Conservation (phyloP, 2,113 vertebrate genomes). For the Abramis brama region DNA sequence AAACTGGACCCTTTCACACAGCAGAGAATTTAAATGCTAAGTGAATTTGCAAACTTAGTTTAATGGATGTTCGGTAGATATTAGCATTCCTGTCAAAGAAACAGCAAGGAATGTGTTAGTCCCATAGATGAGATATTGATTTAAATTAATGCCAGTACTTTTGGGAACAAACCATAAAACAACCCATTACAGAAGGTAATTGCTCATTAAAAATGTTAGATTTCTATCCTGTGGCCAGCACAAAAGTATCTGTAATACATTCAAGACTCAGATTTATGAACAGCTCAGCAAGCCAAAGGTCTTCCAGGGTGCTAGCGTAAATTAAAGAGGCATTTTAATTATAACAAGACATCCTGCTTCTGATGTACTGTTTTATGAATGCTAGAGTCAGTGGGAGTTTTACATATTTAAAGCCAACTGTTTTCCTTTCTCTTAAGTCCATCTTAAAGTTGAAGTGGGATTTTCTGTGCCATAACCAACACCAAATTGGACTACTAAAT, state of each 20-base stretch:
- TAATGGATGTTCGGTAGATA: constrained; percentile 38
- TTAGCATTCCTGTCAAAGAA: constrained; percentile 52
- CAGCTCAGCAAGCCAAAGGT: constrained; percentile 52
- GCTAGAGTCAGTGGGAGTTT: not conserved
- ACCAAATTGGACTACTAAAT: not conserved
- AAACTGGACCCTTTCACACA: constrained; percentile 51
- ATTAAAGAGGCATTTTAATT: constrained; percentile 29
- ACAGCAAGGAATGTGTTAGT: constrained; percentile 49
- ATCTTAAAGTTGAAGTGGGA: not conserved
- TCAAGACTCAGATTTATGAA: constrained; percentile 66
- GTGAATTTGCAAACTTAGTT: constrained; percentile 47
- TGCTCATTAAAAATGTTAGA: constrained; percentile 72
- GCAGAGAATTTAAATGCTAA: constrained; percentile 41
- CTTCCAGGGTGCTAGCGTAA: constrained; percentile 45
- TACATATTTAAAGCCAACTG: not conserved
- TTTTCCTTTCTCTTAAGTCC: not conserved
- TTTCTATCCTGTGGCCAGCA: constrained; percentile 63
- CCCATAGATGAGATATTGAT: constrained; percentile 66
- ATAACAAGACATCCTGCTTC: not conserved
- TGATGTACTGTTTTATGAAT: constrained; percentile 17
- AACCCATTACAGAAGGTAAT: constrained; percentile 72
- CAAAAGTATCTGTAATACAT: constrained; percentile 63
- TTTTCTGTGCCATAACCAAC: not conserved
- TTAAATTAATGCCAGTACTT: constrained; percentile 69
- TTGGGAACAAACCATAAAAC: constrained; percentile 70